phyloP scores from a whole-genome alignment of 1,140 invertebrate genomes.

The Caenorhabditis tropicalis region DNA sequence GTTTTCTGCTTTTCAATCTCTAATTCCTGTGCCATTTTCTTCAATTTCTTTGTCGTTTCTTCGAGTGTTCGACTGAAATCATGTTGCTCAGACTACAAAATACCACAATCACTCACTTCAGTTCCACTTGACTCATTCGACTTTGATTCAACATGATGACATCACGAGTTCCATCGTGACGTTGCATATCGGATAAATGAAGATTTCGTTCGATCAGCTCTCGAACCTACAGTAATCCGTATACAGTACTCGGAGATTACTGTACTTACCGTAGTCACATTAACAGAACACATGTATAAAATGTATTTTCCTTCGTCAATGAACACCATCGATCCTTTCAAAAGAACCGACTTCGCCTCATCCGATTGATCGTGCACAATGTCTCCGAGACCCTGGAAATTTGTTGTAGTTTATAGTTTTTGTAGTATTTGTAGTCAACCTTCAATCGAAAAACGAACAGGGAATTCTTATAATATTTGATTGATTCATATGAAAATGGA shows the following conservation, averaged over 20 bases:
- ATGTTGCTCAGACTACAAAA: neutral
- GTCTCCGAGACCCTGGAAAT: conserved; percentile 33
- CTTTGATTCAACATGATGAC: conserved; percentile 73
- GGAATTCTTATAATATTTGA: conserved; percentile 65
- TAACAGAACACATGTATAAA: conserved; percentile 74
- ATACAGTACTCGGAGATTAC: neutral
- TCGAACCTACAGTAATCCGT: neutral
- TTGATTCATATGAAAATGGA: conserved; percentile 71
- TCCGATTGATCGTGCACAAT: conserved; percentile 35
- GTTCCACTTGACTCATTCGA: conserved; percentile 72
- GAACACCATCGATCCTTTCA: conserved; percentile 73
- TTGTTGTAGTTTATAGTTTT: neutral
- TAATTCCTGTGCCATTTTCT: conserved; percentile 72
- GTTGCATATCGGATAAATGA: conserved; percentile 63
- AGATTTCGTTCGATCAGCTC: conserved; percentile 62
- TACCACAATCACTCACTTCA: conserved; percentile 69
- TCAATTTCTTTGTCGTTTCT: conserved; percentile 73
- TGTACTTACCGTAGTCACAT: conserved; percentile 70
- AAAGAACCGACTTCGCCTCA: conserved; percentile 47
- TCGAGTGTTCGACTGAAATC: conserved; percentile 72
- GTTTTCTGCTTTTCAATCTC: conserved; percentile 74
- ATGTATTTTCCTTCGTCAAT: conserved; percentile 72
- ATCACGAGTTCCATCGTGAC: conserved; percentile 74
- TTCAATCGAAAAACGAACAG: conserved; percentile 59
- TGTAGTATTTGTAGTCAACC: neutral